Conservation (phyloP, 2,888 invertebrate species). For the Cryptus armator region DNA sequence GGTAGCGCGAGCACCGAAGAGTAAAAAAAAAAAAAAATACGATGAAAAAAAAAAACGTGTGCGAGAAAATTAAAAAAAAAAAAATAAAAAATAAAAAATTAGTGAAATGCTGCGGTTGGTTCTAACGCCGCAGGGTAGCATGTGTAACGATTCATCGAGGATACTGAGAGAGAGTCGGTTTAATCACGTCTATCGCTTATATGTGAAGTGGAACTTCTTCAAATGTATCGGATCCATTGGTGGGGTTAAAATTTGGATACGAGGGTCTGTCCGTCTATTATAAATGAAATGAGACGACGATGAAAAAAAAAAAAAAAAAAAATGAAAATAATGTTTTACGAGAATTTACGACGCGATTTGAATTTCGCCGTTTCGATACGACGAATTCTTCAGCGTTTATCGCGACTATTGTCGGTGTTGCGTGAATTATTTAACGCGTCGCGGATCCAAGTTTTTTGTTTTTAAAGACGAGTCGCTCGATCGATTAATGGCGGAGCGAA, state of each 20-base stretch:
- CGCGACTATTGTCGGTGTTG: slow-evolving; percentile 52
- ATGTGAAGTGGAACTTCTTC: slow-evolving; percentile 63
- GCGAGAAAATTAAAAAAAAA: slow-evolving; percentile 53
- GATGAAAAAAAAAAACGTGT: slow-evolving; percentile 58
- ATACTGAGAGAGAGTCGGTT: slow-evolving; percentile 56
- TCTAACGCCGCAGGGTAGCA: slow-evolving; percentile 51
- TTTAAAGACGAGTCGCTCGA: slow-evolving; percentile 46
- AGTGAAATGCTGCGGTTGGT: slow-evolving; percentile 55
- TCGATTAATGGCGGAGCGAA: slow-evolving; percentile 64
- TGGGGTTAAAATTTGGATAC: slow-evolving; percentile 50
- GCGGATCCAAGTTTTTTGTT: slow-evolving; percentile 20
- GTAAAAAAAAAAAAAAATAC: slow-evolving; percentile 53
- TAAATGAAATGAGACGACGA: slow-evolving; percentile 1
- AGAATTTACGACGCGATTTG: slow-evolving; percentile 40
- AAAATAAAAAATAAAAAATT: slow-evolving; percentile 58
- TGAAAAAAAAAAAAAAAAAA: background rate
- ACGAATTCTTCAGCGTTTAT: slow-evolving; percentile 37
- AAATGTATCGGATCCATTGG: slow-evolving; percentile 66
- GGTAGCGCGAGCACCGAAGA: slow-evolving; percentile 59
- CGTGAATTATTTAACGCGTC: slow-evolving; percentile 21
- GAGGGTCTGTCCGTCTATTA: slow-evolving; percentile 62
- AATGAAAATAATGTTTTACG: slow-evolving; percentile 16
- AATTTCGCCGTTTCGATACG: slow-evolving; percentile 25
- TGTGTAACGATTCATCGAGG: slow-evolving; percentile 58
- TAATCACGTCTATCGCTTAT: slow-evolving; percentile 66